Evolutionary conservation across 2,888 invertebrate species (phyloP), one percentile per base, ranked within the genome.

Genomic region (Agonopterix alstromeriana): DNA sequence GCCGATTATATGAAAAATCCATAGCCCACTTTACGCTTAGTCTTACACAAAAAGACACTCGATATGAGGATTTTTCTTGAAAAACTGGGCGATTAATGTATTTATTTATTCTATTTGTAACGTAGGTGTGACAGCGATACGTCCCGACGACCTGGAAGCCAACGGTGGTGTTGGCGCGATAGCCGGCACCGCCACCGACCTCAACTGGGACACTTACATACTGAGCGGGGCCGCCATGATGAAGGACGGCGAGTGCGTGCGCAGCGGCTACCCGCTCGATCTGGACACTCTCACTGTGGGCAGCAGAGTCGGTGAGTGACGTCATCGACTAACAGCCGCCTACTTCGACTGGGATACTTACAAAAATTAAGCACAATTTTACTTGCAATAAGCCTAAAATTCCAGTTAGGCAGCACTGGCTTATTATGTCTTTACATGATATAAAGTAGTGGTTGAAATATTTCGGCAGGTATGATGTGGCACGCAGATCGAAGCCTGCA

Each of bases 121-220:
- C 35, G 10, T 65, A 93, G 96, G 97, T 12, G 95, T 97, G 10
- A 97, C 97, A 0, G 93, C 95, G 0, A 94, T 96, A n/a, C 92
- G 94, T 10, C 97, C 98, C 0, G 97, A 97, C 59, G 96, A 97
- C 59, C 87, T 98, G 50, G 95, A 96, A 55, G 69, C 67, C 1
- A 73, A 65, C 46, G 80, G 81, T 0, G 79, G 79, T 1, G 71
- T 77, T 1, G 79, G 75, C 0, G 73, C 75, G 0, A 52, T 83
- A 36, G 85, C 97, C 0, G 94, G 94, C 42, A 97, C 97, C 3
- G 97, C 98, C 69, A 97, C 97, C 0, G 97, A 98, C 72, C 92
- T 98, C 47, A 94, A 94, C 72, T 94, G 95, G 71, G 97, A 97
- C 67, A 97, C 97, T 0, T 97, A 97, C 91, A 97, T 98, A 90